phyloP scores from a whole-genome alignment of 1,140 invertebrate species.

The Penaeus vannamei region DNA sequence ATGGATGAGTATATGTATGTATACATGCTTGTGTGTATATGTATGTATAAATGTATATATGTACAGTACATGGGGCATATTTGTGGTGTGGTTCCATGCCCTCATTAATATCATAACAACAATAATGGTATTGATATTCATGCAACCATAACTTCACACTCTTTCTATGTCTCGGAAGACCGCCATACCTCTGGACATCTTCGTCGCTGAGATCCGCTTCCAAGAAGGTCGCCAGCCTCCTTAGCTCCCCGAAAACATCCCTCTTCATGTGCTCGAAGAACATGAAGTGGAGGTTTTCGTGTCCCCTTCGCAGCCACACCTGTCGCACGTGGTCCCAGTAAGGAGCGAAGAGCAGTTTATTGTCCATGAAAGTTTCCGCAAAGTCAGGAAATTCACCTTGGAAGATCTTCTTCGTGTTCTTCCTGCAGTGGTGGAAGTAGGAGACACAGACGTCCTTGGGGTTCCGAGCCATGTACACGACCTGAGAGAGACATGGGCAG shows the following conservation, averaged over 20 bases:
- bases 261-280: conserved; percentile 89
- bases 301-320: conserved; percentile 81
- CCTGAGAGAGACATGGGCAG: conserved; percentile 73
- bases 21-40: too few relatives aligned
- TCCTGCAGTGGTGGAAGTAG: conserved; percentile 71
- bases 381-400: conserved; percentile 21
- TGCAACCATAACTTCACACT: too few relatives aligned
- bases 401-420: conserved; percentile 21
- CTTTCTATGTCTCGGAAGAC: too few relatives aligned
- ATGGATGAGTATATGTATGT: too few relatives aligned
- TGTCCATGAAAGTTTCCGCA: conserved; percentile 49
- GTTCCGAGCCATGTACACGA: conserved; percentile 92
- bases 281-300: conserved; percentile 84
- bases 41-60: too few relatives aligned
- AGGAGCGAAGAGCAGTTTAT: conserved; percentile 1
- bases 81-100: too few relatives aligned
- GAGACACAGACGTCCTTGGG: conserved; percentile 77
- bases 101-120: too few relatives aligned
- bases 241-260: not conserved
- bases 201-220: not conserved
- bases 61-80: too few relatives aligned
- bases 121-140: too few relatives aligned
- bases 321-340: conserved; percentile 31
- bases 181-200: too few relatives aligned
- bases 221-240: not conserved